Evolutionary conservation across 2,113 vertebrate genomes (phyloP).

Genomic region (Euleptes europaea): DNA sequence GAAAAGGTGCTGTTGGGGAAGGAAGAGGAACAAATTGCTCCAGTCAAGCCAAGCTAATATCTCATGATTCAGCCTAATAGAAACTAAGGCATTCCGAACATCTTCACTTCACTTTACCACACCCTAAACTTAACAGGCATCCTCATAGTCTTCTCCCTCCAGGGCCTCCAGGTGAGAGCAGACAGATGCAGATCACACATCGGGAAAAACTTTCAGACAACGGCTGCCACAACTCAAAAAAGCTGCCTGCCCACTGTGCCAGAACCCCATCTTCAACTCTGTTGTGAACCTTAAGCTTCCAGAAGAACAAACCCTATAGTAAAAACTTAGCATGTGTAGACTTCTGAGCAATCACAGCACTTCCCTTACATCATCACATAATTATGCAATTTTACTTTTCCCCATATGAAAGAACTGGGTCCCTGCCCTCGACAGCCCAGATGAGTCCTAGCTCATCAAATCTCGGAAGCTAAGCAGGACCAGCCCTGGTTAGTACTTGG

Average conservation of each 20-base stretch:
- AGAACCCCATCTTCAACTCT: background rate
- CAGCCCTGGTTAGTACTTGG: too few species aligned
- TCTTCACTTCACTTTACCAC: slow-evolving; percentile 35
- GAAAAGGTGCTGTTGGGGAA: slow-evolving; percentile 19
- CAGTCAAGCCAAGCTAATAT: background rate
- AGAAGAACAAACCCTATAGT: background rate
- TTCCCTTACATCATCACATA: background rate
- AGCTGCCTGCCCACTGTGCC: background rate
- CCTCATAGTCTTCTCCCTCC: slow-evolving; percentile 41
- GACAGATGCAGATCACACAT: slow-evolving; percentile 1
- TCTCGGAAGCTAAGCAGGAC: too few species aligned
- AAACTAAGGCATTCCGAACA: slow-evolving; percentile 39
- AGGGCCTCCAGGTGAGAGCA: slow-evolving; percentile 18
- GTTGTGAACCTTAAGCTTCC: background rate
- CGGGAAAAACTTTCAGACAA: slow-evolving; percentile 33
- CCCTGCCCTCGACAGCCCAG: too few species aligned
- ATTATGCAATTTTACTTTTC: too few species aligned
- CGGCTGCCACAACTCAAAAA: slow-evolving; percentile 4
- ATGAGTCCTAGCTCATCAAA: too few species aligned
- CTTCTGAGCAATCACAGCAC: background rate
- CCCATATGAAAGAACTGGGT: too few species aligned
- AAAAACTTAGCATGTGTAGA: background rate
- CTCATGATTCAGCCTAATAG: slow-evolving; percentile 23
- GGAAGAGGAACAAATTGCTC: slow-evolving; percentile 36
- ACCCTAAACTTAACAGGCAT: slow-evolving; percentile 23